Percentiles rank a stretch among this genome's conserved stretches.
Evolutionary conservation across 1,140 invertebrate species (phyloP).

Genomic region (Trialeurodes vaporariorum): DNA sequence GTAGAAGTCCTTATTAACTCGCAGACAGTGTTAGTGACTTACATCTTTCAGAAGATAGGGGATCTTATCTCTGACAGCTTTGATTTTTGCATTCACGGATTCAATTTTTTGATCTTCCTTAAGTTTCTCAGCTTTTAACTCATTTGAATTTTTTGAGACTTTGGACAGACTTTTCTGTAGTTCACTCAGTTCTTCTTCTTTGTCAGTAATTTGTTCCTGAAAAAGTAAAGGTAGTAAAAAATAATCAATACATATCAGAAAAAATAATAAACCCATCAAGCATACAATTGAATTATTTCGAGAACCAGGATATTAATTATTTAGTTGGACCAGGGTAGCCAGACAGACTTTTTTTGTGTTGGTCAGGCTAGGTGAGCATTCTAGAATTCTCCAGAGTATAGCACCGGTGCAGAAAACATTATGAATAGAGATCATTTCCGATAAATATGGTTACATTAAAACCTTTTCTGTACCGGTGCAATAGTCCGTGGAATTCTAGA

Average conservation of each 20-base stretch:
- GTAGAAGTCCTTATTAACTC: no score
- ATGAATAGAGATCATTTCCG: no score
- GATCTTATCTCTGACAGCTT: constrained; percentile 44
- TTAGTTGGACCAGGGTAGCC: no score
- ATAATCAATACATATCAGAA: neutral
- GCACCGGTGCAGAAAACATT: no score
- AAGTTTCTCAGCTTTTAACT: constrained; percentile 53
- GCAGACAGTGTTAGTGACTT: no score
- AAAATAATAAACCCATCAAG: constrained; percentile 1
- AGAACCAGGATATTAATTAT: no score
- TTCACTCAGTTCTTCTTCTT: constrained; percentile 41
- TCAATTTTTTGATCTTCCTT: constrained; percentile 64
- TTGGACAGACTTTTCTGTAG: constrained; percentile 40
- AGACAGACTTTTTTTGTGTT: no score
- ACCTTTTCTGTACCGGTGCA: no score
- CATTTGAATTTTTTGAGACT: constrained; percentile 49
- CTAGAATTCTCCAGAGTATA: no score
- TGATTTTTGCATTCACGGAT: constrained; percentile 47
- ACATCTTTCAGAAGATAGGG: constrained; percentile 32
- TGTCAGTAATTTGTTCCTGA: constrained; percentile 36
- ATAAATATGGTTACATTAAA: no score
- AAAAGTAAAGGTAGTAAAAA: constrained; percentile 8
- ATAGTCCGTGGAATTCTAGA: no score
- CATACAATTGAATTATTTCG: neutral
- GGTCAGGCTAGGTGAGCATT: no score